A percentile compares a stretch with the other conserved stretches of the same genome.
Conservation (phyloP, 2,797 vertebrate genomes). For the Parauchenoglanis punctatus region DNA sequence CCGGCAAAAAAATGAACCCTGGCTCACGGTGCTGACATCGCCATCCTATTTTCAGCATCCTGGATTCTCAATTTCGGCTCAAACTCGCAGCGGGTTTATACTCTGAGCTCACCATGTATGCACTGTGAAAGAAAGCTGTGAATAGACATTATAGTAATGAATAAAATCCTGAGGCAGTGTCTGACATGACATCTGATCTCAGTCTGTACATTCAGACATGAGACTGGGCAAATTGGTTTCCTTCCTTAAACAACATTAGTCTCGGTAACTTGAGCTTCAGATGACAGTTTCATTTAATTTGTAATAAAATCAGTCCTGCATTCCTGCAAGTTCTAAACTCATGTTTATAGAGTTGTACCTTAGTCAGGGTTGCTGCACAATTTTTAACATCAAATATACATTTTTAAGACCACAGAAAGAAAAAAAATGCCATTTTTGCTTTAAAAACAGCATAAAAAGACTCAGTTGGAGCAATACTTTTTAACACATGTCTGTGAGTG, state of each 20-base stretch:
- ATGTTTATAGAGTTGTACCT: too few relatives aligned
- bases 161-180: neutral
- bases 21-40: constrained; percentile 20
- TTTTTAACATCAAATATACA: too few relatives aligned
- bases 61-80: constrained; percentile 5
- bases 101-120: constrained; percentile 6
- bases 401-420: too few relatives aligned
- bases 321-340: neutral
- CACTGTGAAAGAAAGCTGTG: neutral
- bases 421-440: too few relatives aligned
- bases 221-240: neutral
- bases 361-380: too few relatives aligned
- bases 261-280: neutral
- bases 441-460: too few relatives aligned
- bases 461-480: too few relatives aligned
- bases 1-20: neutral
- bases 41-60: constrained; percentile 32
- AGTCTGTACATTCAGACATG: neutral
- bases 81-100: neutral
- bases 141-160: neutral
- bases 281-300: neutral
- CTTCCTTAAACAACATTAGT: neutral
- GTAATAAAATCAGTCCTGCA: neutral
- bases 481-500: too few relatives aligned
- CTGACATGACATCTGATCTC: neutral